Conservation (phyloP, 2,113 vertebrate species). For the Bucco capensis region DNA sequence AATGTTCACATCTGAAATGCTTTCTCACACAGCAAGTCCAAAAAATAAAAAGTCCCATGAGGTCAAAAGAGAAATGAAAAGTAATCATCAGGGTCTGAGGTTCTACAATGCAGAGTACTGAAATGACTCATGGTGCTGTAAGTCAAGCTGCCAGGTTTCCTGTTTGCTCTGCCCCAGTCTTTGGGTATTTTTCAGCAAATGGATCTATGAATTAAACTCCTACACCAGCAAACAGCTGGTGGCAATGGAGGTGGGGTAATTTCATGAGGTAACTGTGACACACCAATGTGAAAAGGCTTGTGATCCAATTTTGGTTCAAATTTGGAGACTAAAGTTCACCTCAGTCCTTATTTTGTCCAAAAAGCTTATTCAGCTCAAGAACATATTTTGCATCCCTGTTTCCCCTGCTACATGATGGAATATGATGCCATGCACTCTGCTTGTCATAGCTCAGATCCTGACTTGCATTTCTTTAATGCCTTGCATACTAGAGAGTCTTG, state of each 20-base stretch:
- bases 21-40: neutral
- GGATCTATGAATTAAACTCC: neutral
- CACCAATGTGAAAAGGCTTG: neutral
- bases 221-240: neutral
- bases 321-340: neutral
- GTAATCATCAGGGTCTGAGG: neutral
- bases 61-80: conserved; percentile 31
- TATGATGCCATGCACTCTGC: conserved; percentile 36
- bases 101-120: neutral
- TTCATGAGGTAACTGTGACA: neutral
- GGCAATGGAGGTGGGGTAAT: neutral
- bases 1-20: neutral
- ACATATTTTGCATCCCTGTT: conserved; percentile 31
- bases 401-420: neutral
- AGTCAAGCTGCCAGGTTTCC: neutral
- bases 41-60: conserved; percentile 24
- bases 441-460: conserved; percentile 42
- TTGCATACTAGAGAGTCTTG: neutral
- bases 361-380: conserved; percentile 27
- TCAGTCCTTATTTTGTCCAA: neutral
- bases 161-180: neutral
- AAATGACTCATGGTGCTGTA: conserved; percentile 17
- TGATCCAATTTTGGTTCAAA: neutral
- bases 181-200: conserved; percentile 6
- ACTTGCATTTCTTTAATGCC: conserved; percentile 40